A percentile compares a stretch with the other conserved stretches of the same genome.
phyloP scores from a whole-genome alignment of 2,888 invertebrate genomes.

The Aleiodes alternator region DNA sequence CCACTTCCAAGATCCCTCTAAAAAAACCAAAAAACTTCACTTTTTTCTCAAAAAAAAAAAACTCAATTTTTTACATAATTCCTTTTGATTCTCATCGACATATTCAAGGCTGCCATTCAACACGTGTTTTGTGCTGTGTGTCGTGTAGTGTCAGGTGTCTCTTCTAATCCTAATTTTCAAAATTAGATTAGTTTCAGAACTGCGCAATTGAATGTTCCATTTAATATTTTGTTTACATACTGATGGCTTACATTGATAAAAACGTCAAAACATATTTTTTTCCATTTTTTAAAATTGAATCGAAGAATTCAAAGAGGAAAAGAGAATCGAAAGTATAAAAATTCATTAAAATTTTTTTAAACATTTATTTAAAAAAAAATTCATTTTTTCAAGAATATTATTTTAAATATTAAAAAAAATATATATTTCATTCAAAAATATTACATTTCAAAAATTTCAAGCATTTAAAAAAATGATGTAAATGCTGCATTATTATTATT shows the following conservation, averaged over 20 bases:
- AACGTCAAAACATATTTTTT: no score
- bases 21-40: no score
- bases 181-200: constrained; percentile 1
- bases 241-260: neutral
- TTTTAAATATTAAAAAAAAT: neutral
- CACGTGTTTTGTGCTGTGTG: neutral
- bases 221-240: neutral
- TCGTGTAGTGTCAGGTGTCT: neutral
- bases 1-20: no score
- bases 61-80: neutral
- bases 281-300: no score
- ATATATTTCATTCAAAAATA: neutral
- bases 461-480: no score
- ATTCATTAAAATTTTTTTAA: neutral
- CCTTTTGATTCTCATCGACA: neutral
- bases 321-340: no score
- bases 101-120: constrained; percentile 9
- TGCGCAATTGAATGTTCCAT: neutral
- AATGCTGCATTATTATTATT: neutral
- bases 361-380: neutral
- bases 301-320: neutral
- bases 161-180: neutral
- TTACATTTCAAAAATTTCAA: neutral
- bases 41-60: neutral
- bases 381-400: neutral